Evolutionary conservation across 2,113 vertebrate species (phyloP), one percentile per base, ranked within the genome.

Genomic region (Cepphus grylle): DNA sequence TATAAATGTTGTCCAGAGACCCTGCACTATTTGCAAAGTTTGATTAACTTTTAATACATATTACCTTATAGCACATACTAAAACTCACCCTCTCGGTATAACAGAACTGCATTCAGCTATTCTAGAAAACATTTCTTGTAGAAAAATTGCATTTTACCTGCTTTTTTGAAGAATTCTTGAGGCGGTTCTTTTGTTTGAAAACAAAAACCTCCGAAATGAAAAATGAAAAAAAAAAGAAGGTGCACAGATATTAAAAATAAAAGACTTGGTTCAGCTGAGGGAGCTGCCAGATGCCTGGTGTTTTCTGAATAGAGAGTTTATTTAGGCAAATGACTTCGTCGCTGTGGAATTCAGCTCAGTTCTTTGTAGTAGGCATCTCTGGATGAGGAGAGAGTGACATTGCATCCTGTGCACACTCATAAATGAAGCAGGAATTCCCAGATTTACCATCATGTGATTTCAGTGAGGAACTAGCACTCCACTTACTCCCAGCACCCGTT

Each of bases 391-490:
- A 77, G 81, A 96, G 86, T 97, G 90, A 91, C 95, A 93, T 93
- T 88, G 86, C 81, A 80, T 82, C 89, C 80, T 86, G 65, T 81
- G 86, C 83, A 91, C 70, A 40, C 92, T 95, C 94, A 76, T 88
- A 97, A 97, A 89, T 95, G 96, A 93, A 97, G 93, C 88, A 97
- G 94, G 93, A 97, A 96, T 97, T 97, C 95, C 80, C 90, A 96
- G 96, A 90, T 96, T 92, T 96, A 70, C 84, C 78, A 93, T 97
- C 97, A 98, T 95, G 95, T 98, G 97, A 97, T 93, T 92, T 74
- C 95, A 97, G 82, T 86, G 96, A 91, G 95, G 83, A 94, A 69
- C 94, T 73, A 95, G 72, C 86, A 80, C 66, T 96, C 27, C 4
- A 45, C 84, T 95, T 94, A 66, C 71, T 94, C 92, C 74, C 79